Conservation (phyloP, 2,888 invertebrate species). For the Agrilus biguttatus region DNA sequence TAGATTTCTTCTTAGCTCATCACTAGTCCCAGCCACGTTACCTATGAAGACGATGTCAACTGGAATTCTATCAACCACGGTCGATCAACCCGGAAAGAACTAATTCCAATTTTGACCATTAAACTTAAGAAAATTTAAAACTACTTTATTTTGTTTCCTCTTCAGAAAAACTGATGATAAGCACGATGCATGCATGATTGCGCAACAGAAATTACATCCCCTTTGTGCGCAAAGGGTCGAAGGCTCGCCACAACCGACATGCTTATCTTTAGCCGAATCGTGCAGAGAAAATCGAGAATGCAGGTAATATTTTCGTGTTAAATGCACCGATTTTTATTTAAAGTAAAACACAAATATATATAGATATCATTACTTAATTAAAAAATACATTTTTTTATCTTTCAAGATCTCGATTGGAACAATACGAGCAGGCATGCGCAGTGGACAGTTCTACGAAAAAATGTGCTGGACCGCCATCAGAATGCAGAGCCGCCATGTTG, state of each 20-base stretch:
- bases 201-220: constrained; percentile 81
- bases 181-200: constrained; percentile 75
- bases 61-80: no score
- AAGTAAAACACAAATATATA: no score
- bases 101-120: no score
- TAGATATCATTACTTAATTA: constrained; percentile 7
- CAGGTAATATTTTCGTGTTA: no score
- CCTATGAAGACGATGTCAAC: no score
- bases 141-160: constrained; percentile 13
- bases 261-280: constrained; percentile 68
- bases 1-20: no score
- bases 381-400: background rate
- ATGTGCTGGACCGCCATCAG: constrained; percentile 74
- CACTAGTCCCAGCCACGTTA: no score
- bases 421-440: constrained; percentile 83
- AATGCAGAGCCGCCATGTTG: constrained; percentile 72
- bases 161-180: constrained; percentile 73
- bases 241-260: constrained; percentile 60
- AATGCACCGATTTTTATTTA: no score
- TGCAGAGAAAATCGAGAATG: constrained; percentile 73
- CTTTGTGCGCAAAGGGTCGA: constrained; percentile 66
- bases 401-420: constrained; percentile 61
- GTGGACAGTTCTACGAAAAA: constrained; percentile 81
- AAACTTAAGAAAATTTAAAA: no score
- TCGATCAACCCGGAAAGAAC: no score